Evolutionary conservation across 2,888 invertebrate genomes (phyloP).

Genomic region (Lissonota sp.): DNA sequence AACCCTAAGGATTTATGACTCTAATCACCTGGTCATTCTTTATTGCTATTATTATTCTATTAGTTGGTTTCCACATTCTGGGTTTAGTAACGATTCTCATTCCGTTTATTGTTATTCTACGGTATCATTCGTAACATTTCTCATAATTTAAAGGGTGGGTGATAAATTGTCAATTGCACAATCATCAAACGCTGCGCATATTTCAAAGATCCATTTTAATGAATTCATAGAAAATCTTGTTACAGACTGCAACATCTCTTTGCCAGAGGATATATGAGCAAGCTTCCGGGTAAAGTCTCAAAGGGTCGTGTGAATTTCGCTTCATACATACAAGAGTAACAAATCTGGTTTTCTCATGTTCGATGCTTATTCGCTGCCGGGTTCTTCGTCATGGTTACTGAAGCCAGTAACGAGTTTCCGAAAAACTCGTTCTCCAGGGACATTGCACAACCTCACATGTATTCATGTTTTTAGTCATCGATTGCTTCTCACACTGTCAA

Average conservation of each 20-base stretch:
- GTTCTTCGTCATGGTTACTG: not conserved
- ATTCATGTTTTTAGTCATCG: not conserved
- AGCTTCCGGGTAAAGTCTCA: not conserved
- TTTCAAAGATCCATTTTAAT: not conserved
- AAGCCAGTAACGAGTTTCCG: not conserved
- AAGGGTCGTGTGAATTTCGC: conserved; percentile 9
- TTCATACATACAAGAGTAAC: not conserved
- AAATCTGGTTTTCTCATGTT: conserved; percentile 14
- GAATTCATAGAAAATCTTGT: not conserved
- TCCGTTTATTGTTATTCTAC: too few species aligned
- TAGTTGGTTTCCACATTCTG: too few species aligned
- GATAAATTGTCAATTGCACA: not conserved
- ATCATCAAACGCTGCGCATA: not conserved
- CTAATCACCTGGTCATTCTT: too few species aligned
- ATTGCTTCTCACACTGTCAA: not conserved
- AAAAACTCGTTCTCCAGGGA: not conserved
- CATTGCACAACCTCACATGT: too few species aligned
- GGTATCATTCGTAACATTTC: too few species aligned
- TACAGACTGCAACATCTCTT: not conserved
- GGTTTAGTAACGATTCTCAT: too few species aligned
- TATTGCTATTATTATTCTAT: too few species aligned
- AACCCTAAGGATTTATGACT: too few species aligned
- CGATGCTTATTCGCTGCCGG: not conserved
- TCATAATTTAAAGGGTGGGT: too few species aligned
- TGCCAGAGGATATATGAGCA: not conserved